A percentile compares a stretch with the other conserved stretches of the same genome.
Evolutionary conservation across 2,888 invertebrate species (phyloP).

Genomic region (Drosophila pseudotalamancana): DNA sequence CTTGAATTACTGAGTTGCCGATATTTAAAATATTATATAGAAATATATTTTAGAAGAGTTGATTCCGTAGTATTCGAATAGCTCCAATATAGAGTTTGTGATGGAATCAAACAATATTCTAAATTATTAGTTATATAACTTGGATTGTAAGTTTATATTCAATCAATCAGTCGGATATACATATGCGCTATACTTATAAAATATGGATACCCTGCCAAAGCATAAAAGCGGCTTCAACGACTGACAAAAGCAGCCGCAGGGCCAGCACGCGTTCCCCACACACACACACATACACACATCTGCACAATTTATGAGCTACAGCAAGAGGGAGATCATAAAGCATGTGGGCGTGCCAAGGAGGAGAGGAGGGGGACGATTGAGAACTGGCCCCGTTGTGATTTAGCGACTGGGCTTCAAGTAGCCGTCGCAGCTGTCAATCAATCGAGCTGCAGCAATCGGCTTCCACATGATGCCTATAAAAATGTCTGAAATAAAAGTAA

Average conservation of each 20-base stretch:
- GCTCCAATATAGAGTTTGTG: too few relatives aligned
- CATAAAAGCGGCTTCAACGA: slow-evolving; percentile 2
- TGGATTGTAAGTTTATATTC: too few relatives aligned
- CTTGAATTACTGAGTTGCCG: too few relatives aligned
- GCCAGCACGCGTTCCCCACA: slow-evolving; percentile 63
- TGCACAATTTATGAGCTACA: slow-evolving; percentile 65
- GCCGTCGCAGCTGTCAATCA: slow-evolving; percentile 73
- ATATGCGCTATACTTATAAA: background rate
- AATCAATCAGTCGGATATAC: background rate
- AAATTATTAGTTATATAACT: too few relatives aligned
- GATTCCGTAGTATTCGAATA: too few relatives aligned
- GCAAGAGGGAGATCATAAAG: slow-evolving; percentile 6
- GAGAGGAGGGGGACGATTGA: slow-evolving; percentile 19
- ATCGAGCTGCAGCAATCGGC: slow-evolving; percentile 74
- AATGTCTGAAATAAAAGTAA: slow-evolving; percentile 69
- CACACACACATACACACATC: slow-evolving; percentile 28
- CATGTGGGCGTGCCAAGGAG: background rate
- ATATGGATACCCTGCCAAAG: background rate
- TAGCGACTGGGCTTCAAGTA: slow-evolving; percentile 74
- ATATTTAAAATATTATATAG: too few relatives aligned
- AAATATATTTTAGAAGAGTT: too few relatives aligned
- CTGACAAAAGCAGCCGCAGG: slow-evolving; percentile 44
- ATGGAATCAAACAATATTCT: too few relatives aligned
- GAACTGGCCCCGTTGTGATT: slow-evolving; percentile 61
- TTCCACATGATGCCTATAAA: slow-evolving; percentile 74